Evolutionary conservation across 37 sponge, comb jelly and placozoan genomes (phyloP), one percentile per base, ranked within the genome.

Genomic region (Amphimedon queenslandica): DNA sequence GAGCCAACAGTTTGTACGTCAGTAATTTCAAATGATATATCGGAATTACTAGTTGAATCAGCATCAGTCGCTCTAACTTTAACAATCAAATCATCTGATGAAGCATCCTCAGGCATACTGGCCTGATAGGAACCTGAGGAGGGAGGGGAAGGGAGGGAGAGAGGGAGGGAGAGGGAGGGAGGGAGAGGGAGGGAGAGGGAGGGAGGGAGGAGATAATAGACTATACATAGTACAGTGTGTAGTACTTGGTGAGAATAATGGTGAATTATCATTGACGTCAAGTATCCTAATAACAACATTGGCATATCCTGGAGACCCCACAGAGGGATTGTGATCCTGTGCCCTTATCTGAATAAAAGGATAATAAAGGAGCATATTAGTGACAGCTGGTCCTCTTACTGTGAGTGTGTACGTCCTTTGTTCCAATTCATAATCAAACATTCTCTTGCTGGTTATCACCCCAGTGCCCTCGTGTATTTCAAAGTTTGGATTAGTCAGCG

Each of bases 261-360:
- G 83, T 11, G 40, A 10, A 30, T 82, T 69, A 40, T 82, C 83
- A 70, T 82, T 82, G 55, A 42, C 71, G 31, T 82, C 83, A 0
- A 30, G n/a, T 27, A 82, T 66, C 31, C 31, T 42, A 38, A 82
- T 68, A 5, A 63, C 47, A 30, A 82, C 63, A 4, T 3, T 58
- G 27, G 83, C 40, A 2, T 55, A 36, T n/a, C 63, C 28, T 13
- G 31, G 51, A n/a, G n/a, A n/a, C n/a, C 38, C 31, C 0, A 33
- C 27, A 51, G 76, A 76, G 20, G 60, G 4, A 16, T 76, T 76
- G 34, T 30, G 53, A 58, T 82, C 83, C 6, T 61, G 18, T 10
- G 58, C 82, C 29, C 40, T 20, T 8, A 81, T 58, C 82, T 81
- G 42, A 38, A 57, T 36, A 57, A 25, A 20, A n/a, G n/a, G n/a